Evolutionary conservation across 2,113 vertebrate species (phyloP).

Genomic region (Chitala chitala): DNA sequence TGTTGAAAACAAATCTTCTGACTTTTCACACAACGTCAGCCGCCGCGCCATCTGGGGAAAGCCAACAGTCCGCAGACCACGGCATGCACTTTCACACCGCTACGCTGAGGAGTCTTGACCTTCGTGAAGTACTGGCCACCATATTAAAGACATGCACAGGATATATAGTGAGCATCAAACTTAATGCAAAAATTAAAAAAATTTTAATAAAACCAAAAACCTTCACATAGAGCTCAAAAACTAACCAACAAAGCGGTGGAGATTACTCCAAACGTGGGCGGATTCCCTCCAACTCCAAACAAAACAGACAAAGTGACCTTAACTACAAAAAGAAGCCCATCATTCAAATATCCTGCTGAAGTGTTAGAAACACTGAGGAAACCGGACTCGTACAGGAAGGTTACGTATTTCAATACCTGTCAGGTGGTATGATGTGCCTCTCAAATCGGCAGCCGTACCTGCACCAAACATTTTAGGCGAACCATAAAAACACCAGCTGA

Average conservation of each 20-base stretch:
- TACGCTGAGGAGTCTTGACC: neutral
- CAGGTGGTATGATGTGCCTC: no score
- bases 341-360: no score
- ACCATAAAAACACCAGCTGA: no score
- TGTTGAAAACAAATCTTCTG: neutral
- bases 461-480: no score
- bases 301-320: no score
- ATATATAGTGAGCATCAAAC: constrained; percentile 7
- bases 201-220: neutral
- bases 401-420: no score
- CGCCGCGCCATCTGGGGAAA: neutral
- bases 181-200: constrained; percentile 9
- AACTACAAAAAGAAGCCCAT: no score
- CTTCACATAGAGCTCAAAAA: neutral
- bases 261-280: no score
- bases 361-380: no score
- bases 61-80: neutral
- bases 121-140: neutral
- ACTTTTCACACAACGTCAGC: constrained; percentile 2
- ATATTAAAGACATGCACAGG: neutral
- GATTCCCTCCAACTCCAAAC: no score
- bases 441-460: no score
- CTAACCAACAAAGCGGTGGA: neutral
- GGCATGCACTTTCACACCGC: neutral
- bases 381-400: no score